phyloP scores from a whole-genome alignment of 2,797 vertebrate species.

The Petrocephalus sullivani region DNA sequence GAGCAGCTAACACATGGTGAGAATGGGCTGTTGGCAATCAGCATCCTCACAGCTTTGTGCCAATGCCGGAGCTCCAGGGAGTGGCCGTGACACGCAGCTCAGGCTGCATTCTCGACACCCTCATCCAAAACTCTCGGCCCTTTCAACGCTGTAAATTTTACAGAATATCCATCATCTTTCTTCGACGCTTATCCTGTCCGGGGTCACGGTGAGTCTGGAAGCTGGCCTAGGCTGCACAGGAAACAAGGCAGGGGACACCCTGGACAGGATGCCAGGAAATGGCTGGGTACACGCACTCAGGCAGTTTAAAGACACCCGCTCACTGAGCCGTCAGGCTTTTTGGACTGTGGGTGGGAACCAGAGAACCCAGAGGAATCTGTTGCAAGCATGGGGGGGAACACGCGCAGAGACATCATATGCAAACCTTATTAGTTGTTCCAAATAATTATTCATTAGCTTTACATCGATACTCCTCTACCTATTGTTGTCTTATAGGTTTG shows the following conservation, averaged over 20 bases:
- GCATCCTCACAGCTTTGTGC: neutral
- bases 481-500: neutral
- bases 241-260: neutral
- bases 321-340: neutral
- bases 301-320: neutral
- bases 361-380: neutral
- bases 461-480: neutral
- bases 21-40: conserved; percentile 6
- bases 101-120: neutral
- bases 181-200: neutral
- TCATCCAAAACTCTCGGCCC: neutral
- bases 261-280: neutral
- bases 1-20: neutral
- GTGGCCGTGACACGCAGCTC: neutral
- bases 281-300: neutral
- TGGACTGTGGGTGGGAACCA: neutral
- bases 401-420: neutral
- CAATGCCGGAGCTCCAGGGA: neutral
- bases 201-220: neutral
- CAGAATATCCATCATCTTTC: neutral
- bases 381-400: neutral
- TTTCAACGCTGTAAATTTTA: neutral
- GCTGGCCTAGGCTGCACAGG: neutral
- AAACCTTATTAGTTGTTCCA: neutral
- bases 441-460: neutral